A percentile compares a stretch with the other conserved stretches of the same genome.
Conservation (phyloP, 1,140 invertebrate genomes). For the Plutomurus gul region DNA sequence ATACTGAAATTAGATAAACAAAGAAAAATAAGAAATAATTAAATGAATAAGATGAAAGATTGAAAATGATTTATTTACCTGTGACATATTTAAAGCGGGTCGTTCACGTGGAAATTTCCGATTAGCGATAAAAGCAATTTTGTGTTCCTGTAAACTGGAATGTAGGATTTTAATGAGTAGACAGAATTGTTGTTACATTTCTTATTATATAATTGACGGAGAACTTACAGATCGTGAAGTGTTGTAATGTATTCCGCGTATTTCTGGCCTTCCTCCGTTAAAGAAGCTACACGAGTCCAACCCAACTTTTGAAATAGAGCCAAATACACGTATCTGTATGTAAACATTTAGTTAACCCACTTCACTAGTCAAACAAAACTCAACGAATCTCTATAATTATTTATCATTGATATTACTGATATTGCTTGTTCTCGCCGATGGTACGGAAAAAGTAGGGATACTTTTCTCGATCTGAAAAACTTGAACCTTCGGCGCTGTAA, state of each 20-base stretch:
- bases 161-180: background rate
- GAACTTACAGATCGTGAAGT: constrained; percentile 67
- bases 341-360: background rate
- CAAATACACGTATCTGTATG: constrained; percentile 67
- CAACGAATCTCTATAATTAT: background rate
- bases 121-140: constrained; percentile 71
- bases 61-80: background rate
- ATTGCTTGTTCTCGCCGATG: constrained; percentile 78
- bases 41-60: background rate
- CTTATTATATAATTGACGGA: no score
- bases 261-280: constrained; percentile 79
- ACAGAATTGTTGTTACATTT: no score
- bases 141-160: constrained; percentile 62
- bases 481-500: constrained; percentile 78
- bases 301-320: constrained; percentile 67
- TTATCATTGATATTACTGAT: constrained; percentile 61
- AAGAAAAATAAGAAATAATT: constrained; percentile 22
- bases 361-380: background rate
- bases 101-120: constrained; percentile 68
- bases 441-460: constrained; percentile 85
- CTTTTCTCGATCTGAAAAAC: constrained; percentile 69
- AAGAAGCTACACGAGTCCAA: constrained; percentile 73
- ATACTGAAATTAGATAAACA: constrained; percentile 62
- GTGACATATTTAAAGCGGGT: constrained; percentile 35
- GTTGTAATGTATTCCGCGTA: constrained; percentile 78